Evolutionary conservation across 2,888 invertebrate species (phyloP), one percentile per base, ranked within the genome.

Genomic region (Erannis defoliaria): DNA sequence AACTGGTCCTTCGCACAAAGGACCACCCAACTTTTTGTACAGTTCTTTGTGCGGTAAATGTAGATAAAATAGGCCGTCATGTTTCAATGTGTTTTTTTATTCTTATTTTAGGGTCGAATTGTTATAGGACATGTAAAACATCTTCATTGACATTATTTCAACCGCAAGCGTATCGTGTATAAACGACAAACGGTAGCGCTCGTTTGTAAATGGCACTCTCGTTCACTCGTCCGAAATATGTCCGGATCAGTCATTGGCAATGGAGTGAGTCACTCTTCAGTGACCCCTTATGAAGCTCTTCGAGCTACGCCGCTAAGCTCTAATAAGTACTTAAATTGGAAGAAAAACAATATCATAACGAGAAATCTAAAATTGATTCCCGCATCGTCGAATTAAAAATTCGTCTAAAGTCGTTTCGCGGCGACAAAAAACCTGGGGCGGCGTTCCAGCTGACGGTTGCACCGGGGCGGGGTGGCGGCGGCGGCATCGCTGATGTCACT

Each of bases 1-100:
- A 89, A 92, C 90, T 90, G 89, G 90, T 89, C 85, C 81, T 73
- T 78, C 67, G 76, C 80, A 90, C 88, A 90, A 89, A 88, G 83
- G 89, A 85, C 81, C 81, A 84, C 81, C 80, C 82, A 84, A 82
- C 84, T 88, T 88, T 84, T 84, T 80, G 76, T 76, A 81, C 75
- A 74, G 73, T 76, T 80, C 86, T 87, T 89, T 88, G 85, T 86
- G 75, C 80, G 77, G 72, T 77, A 71, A 75, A 80, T 81, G 80
- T 82, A 83, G 80, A 85, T 83, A 82, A 85, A 85, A 86, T 84
- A 79, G 81, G 78, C 83, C 84, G 81, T 74, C 80, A 84, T 77
- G 80, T 80, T 84, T 80, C 80, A 76, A 80, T 78, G 77, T 78
- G 68, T 76, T 78, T 75, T 74, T 70, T 72, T 69, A 73, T 64